phyloP scores from a whole-genome alignment of 1,140 invertebrate genomes.

The Pachyrhynchus sulphureomaculatus region DNA sequence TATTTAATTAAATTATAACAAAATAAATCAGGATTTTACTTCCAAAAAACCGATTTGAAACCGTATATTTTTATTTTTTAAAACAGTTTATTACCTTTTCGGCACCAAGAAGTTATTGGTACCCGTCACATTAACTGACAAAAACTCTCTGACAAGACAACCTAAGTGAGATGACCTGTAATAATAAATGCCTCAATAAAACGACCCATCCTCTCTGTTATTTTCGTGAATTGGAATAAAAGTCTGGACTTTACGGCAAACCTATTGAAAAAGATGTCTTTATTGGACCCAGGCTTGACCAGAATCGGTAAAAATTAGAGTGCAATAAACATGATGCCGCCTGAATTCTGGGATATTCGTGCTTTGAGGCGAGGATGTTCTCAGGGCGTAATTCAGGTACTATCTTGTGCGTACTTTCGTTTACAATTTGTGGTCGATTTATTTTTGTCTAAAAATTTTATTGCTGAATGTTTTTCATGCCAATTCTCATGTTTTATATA shows the following conservation, averaged over 20 bases:
- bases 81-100: neutral
- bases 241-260: too few species aligned
- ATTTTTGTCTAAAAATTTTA: too few species aligned
- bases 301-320: neutral
- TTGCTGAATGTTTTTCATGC: too few species aligned
- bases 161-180: neutral
- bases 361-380: too few species aligned
- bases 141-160: neutral
- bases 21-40: too few species aligned
- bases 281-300: neutral
- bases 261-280: neutral
- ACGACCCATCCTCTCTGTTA: neutral
- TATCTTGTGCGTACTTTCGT: too few species aligned
- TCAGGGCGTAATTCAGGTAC: too few species aligned
- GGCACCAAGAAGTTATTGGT: conserved; percentile 4
- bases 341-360: too few species aligned
- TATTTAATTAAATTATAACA: too few species aligned
- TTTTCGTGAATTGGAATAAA: too few species aligned
- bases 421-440: too few species aligned
- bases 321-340: neutral
- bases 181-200: conserved; percentile 6
- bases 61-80: neutral
- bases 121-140: neutral
- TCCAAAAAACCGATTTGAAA: neutral
- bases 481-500: too few species aligned